Percentiles rank a stretch among this genome's conserved stretches.
These are phyloP conservation scores for Catharus bicknelli DNA, from an alignment of 2,113 vertebrate genomes.

Conservation along the genomic window DNA sequence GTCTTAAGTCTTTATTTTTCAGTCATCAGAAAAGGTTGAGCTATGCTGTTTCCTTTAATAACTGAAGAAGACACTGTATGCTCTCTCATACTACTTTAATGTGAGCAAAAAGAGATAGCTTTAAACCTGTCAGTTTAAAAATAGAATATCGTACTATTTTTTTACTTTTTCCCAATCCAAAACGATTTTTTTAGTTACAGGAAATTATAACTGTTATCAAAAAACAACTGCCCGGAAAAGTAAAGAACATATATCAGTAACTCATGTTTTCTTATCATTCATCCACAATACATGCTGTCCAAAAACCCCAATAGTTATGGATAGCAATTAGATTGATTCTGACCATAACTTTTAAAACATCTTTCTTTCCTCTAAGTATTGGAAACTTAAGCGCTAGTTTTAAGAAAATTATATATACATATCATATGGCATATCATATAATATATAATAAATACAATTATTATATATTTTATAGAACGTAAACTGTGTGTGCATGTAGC, in stretches of 20 bases:
- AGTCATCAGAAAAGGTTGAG: neutral
- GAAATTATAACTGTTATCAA: neutral
- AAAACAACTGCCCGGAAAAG: neutral
- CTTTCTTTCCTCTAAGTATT: neutral
- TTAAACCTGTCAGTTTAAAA: neutral
- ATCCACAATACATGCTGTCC: neutral
- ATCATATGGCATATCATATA: neutral
- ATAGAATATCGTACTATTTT: neutral
- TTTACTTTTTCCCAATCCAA: neutral
- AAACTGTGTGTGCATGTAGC: neutral
- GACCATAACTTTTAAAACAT: neutral
- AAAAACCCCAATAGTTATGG: accelerated
- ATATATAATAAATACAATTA: too few relatives aligned
- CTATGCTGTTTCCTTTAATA: neutral
- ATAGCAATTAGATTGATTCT: neutral
- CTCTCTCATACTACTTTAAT: accelerated
- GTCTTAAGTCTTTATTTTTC: neutral
- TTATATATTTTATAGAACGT: neutral
- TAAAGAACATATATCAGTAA: neutral
- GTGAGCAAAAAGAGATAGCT: neutral
- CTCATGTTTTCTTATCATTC: neutral
- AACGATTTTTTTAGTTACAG: neutral
- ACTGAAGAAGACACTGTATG: neutral
- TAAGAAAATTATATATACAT: neutral
- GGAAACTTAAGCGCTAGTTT: neutral